phyloP scores from a whole-genome alignment of 2,888 invertebrate species.

The Latrodectus elegans region DNA sequence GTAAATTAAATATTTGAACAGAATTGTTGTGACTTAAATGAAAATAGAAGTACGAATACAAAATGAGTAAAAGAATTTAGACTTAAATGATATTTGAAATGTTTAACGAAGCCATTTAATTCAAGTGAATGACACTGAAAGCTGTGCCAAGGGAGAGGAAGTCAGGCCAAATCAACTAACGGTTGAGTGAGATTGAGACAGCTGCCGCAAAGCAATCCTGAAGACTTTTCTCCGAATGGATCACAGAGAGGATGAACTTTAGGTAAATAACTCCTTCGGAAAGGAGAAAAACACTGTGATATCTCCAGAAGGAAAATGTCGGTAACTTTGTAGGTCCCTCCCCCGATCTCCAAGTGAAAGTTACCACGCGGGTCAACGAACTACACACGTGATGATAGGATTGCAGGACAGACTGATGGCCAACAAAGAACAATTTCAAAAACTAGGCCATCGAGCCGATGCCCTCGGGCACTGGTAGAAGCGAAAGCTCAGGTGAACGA shows the following conservation, averaged over 20 bases:
- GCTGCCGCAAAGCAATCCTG: too few relatives aligned
- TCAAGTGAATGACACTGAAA: too few relatives aligned
- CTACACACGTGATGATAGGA: conserved; percentile 62
- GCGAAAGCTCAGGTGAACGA: conserved; percentile 64
- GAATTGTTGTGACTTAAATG: too few relatives aligned
- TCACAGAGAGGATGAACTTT: background rate
- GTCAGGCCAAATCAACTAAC: too few relatives aligned
- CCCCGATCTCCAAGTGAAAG: conserved; percentile 50
- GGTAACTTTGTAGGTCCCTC: conserved; percentile 2
- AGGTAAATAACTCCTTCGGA: background rate
- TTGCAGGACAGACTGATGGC: conserved; percentile 46
- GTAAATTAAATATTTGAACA: too few relatives aligned
- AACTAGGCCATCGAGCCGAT: conserved; percentile 63
- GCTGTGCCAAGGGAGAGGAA: too few relatives aligned
- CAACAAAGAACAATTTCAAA: conserved; percentile 15
- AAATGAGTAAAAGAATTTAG: too few relatives aligned
- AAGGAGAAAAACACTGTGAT: background rate
- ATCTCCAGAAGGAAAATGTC: conserved; percentile 20
- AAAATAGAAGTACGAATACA: too few relatives aligned
- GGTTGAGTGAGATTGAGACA: too few relatives aligned
- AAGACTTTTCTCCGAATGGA: too few relatives aligned
- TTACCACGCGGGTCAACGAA: conserved; percentile 37
- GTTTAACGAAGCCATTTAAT: too few relatives aligned
- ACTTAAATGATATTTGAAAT: too few relatives aligned
- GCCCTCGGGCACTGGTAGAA: conserved; percentile 52